Evolutionary conservation across 2,888 invertebrate genomes (phyloP).

Genomic region (Crematogaster levior): DNA sequence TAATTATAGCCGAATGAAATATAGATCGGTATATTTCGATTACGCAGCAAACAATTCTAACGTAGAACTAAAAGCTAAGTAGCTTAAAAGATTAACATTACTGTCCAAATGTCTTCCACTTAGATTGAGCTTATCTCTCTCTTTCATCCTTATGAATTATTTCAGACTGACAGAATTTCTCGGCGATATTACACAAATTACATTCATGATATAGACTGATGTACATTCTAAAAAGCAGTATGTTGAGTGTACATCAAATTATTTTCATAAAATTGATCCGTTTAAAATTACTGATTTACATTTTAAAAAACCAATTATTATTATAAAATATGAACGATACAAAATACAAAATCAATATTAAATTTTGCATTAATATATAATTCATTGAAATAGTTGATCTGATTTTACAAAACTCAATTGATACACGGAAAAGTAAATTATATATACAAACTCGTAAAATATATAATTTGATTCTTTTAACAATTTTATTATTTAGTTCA

Average conservation of each 20-base stretch:
- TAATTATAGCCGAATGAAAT: slow-evolving; percentile 56
- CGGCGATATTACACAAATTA: slow-evolving; percentile 16
- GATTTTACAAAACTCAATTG: not conserved
- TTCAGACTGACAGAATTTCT: slow-evolving; percentile 9
- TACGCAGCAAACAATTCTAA: slow-evolving; percentile 1
- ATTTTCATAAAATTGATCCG: not conserved
- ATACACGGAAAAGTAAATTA: not conserved
- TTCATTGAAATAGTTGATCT: not conserved
- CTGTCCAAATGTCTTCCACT: not conserved
- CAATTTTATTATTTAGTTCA: not conserved
- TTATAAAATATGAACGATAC: not conserved
- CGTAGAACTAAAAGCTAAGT: not conserved
- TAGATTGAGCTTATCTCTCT: slow-evolving; percentile 5
- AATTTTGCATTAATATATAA: not conserved
- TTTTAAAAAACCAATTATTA: not conserved
- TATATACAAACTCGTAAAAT: not conserved
- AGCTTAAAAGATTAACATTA: slow-evolving; percentile 32
- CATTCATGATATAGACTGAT: not conserved
- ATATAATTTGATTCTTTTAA: not conserved
- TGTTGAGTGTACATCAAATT: not conserved
- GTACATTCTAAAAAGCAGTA: not conserved
- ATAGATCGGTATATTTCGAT: slow-evolving; percentile 32
- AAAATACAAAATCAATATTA: not conserved
- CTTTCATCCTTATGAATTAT: slow-evolving; percentile 30
- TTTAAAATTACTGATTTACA: not conserved